phyloP scores from a whole-genome alignment of 1,140 invertebrate species.

The Drosophila watanabei region DNA sequence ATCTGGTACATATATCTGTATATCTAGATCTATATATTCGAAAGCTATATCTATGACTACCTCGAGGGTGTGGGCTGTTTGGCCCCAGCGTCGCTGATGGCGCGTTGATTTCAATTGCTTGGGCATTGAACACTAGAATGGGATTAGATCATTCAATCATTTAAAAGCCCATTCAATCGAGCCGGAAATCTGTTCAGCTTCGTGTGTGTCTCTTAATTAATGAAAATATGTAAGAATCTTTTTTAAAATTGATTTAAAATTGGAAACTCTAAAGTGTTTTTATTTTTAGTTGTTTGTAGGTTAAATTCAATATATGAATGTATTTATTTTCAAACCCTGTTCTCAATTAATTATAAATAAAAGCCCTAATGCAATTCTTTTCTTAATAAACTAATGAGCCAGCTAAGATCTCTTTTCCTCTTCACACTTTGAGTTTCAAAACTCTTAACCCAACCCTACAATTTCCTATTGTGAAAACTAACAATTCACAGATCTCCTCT shows the following conservation, averaged over 20 bases:
- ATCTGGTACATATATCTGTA: slow-evolving; percentile 18
- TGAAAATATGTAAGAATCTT: slow-evolving; percentile 7
- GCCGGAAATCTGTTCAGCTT: slow-evolving; percentile 7
- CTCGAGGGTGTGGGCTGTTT: slow-evolving; percentile 71
- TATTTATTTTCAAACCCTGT: not conserved
- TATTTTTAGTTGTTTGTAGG: too few species aligned
- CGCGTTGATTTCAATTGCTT: slow-evolving; percentile 73
- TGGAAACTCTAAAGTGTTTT: not conserved
- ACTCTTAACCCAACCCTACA: not conserved
- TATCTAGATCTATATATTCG: slow-evolving; percentile 18
- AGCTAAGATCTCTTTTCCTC: not conserved
- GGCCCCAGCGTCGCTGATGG: slow-evolving; percentile 81
- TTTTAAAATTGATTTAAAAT: not conserved
- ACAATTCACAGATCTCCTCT: not conserved
- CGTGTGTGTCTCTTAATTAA: slow-evolving; percentile 15
- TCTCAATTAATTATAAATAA: too few species aligned
- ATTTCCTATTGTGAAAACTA: not conserved
- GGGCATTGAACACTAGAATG: slow-evolving; percentile 83
- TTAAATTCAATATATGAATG: not conserved
- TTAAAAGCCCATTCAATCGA: slow-evolving; percentile 21
- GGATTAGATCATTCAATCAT: slow-evolving; percentile 52
- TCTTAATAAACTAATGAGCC: too few species aligned
- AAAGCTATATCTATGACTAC: slow-evolving; percentile 42
- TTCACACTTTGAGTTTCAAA: not conserved
- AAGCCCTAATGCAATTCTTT: too few species aligned